A percentile compares a stretch with the other conserved stretches of the same genome.
Conservation (phyloP, 2,888 invertebrate species). For the Allygus modestus region DNA sequence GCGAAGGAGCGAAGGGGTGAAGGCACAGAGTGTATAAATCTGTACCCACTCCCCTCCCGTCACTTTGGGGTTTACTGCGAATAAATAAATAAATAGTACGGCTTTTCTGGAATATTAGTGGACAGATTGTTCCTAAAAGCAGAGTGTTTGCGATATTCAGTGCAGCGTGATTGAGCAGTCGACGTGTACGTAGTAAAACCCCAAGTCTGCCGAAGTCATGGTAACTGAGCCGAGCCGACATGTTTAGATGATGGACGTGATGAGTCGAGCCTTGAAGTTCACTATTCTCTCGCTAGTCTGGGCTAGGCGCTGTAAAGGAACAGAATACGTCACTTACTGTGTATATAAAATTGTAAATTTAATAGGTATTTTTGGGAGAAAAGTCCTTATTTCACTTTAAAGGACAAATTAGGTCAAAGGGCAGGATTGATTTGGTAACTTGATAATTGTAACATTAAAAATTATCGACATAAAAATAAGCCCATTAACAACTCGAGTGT, state of each 20-base stretch:
- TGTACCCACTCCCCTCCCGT: slow-evolving; percentile 52
- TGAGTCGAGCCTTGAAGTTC: slow-evolving; percentile 94
- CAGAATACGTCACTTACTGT: slow-evolving; percentile 66
- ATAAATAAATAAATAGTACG: slow-evolving; percentile 50
- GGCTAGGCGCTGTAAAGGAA: slow-evolving; percentile 82
- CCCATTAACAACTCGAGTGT: too few relatives aligned
- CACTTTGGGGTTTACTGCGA: slow-evolving; percentile 40
- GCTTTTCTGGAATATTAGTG: slow-evolving; percentile 29
- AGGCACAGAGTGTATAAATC: slow-evolving; percentile 37
- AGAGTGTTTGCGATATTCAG: background rate
- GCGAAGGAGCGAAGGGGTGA: slow-evolving; percentile 25
- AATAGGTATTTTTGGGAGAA: background rate
- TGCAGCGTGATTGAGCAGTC: slow-evolving; percentile 36
- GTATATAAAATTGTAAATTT: slow-evolving; percentile 25
- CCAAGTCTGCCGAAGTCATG: slow-evolving; percentile 42
- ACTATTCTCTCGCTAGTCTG: slow-evolving; percentile 95
- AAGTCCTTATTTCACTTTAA: background rate
- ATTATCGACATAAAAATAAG: too few relatives aligned
- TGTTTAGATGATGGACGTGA: slow-evolving; percentile 91
- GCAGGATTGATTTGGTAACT: too few relatives aligned
- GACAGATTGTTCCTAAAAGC: slow-evolving; percentile 15
- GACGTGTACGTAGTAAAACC: slow-evolving; percentile 25
- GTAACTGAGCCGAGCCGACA: slow-evolving; percentile 50
- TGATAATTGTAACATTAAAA: too few relatives aligned
- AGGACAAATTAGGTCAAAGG: too few relatives aligned